Evolutionary conservation across 1,140 invertebrate species (phyloP), one percentile per base, ranked within the genome.

Genomic region (Campoletis sonorensis): DNA sequence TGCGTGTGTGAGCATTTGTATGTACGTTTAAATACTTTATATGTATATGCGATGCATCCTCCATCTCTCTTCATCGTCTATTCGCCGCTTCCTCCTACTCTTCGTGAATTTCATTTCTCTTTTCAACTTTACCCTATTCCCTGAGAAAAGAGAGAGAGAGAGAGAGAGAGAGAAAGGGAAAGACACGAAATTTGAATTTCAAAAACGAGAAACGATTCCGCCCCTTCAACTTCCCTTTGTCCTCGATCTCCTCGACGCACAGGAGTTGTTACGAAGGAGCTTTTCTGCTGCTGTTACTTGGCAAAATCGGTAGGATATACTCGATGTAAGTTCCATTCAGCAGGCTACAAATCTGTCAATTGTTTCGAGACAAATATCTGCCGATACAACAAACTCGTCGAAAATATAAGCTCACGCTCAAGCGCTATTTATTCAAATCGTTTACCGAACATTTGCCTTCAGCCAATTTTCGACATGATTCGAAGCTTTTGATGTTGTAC

Each of bases 341-440:
- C 79, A 76, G 83, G 79, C 89, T 89, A 91, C 91, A 90, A 92
- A 91, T 91, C 91, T 89, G 89, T 92, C 91, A 90, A 91, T 92
- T 91, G 88, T 89, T 87, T 84, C 88, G 85, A 81, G 90, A 90
- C 90, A 90, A 91, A 92, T 70, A 70, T 91, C 88, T 87, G 82
- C 79, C 79, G 85, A 76, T 72, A 82, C 77, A 71, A 68, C 80
- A 76, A 70, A 37, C 72, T 67, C 68, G 54, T n/a, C n/a, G 21
- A 33, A 33, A n/a, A n/a, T n/a, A 76, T 75, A 37, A 73, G 26
- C 72, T 64, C 71, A 4, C 27, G 67, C 5, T 37, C 13, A 23
- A 70, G 1, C 37, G n/a, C 45, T 71, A 33, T 70, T n/a, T 45
- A 81, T 81, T 81, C 61, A 45, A 72, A 81, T 77, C 77, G 70